Evolutionary conservation across 2,888 invertebrate genomes (phyloP).

Genomic region (Schizotus pectinicornis): DNA sequence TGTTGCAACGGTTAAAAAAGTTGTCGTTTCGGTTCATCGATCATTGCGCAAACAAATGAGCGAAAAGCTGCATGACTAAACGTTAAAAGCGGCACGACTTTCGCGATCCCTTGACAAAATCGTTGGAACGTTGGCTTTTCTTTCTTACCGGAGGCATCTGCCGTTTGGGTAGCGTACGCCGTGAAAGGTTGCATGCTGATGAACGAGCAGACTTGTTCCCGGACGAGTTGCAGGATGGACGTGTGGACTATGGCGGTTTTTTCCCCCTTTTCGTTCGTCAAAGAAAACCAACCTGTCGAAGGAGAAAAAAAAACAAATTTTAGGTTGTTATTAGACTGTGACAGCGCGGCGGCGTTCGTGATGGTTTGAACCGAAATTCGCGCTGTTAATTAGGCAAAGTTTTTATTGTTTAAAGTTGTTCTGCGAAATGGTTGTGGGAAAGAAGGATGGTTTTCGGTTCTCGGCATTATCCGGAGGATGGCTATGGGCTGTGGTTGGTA

Average conservation of each 20-base stretch:
- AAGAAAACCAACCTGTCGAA: slow-evolving; percentile 71
- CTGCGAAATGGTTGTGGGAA: no score
- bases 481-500: no score
- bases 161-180: slow-evolving; percentile 60
- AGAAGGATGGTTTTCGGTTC: no score
- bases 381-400: no score
- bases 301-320: not conserved
- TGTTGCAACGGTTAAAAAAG: no score
- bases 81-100: not conserved
- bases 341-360: no score
- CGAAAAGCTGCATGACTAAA: not conserved
- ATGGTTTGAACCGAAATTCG: no score
- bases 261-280: slow-evolving; percentile 70
- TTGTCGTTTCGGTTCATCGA: no score
- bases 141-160: slow-evolving; percentile 50
- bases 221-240: slow-evolving; percentile 69
- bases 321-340: no score
- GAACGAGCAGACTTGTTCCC: slow-evolving; percentile 73
- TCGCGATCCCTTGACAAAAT: not conserved
- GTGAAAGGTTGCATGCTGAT: slow-evolving; percentile 68
- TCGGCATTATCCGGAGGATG: no score
- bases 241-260: slow-evolving; percentile 70
- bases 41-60: not conserved
- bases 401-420: no score
- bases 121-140: not conserved